Conservation (phyloP, 2,888 invertebrate species). For the Meganola albula region DNA sequence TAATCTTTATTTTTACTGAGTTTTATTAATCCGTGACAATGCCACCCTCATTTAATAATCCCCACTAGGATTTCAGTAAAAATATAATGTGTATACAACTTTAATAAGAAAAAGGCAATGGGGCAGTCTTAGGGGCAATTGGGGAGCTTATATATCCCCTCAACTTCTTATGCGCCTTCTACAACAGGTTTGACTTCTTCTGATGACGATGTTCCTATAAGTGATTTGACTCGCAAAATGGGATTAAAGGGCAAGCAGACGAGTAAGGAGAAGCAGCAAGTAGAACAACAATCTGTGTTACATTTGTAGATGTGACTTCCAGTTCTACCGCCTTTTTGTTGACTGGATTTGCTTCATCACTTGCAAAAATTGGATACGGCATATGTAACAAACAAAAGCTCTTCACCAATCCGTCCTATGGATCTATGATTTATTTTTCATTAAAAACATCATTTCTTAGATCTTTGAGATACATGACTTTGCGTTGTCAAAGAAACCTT, state of each 20-base stretch:
- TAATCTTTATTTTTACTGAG: conserved; percentile 5
- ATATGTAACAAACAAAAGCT: background rate
- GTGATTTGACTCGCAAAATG: background rate
- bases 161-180: background rate
- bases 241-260: background rate
- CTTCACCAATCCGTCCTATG: background rate
- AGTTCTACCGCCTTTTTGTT: background rate
- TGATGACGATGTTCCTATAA: background rate
- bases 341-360: background rate
- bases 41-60: too few species aligned
- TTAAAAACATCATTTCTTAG: background rate
- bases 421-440: background rate
- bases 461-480: background rate
- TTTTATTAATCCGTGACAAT: too few species aligned
- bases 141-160: too few species aligned
- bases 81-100: too few species aligned
- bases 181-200: background rate
- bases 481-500: background rate
- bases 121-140: too few species aligned
- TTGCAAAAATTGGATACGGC: background rate
- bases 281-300: background rate
- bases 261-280: background rate
- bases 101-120: too few species aligned
- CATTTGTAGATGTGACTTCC: background rate
- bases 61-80: too few species aligned